phyloP scores from a whole-genome alignment of 2,113 vertebrate genomes.

The Odontesthes bonariensis region DNA sequence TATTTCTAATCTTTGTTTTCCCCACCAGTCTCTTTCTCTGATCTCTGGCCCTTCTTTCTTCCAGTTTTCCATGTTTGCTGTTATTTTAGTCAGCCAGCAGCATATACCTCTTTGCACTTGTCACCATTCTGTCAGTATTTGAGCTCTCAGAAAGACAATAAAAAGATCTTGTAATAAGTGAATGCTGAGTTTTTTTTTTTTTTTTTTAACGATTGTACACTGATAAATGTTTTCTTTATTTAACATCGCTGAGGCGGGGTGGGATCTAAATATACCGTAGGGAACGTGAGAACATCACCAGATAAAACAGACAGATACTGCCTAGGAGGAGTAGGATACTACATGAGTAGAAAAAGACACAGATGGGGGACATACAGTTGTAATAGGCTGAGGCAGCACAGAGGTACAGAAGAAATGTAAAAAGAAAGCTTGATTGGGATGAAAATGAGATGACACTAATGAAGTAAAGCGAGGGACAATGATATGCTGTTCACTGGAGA shows the following conservation, averaged over 20 bases:
- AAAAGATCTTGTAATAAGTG: constrained; percentile 1
- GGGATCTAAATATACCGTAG: constrained; percentile 33
- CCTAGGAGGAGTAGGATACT: constrained; percentile 42
- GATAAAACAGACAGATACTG: constrained; percentile 49
- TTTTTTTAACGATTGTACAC: constrained; percentile 11
- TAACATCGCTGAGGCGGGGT: not conserved
- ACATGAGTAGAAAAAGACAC: constrained; percentile 40
- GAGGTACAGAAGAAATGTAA: constrained; percentile 65
- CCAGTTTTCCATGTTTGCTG: constrained; percentile 42
- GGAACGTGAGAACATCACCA: constrained; percentile 17
- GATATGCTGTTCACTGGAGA: constrained; percentile 54
- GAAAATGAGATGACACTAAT: constrained; percentile 73
- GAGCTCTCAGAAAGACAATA: constrained; percentile 2
- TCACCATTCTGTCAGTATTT: constrained; percentile 41
- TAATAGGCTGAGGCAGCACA: constrained; percentile 56
- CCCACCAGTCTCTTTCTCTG: constrained; percentile 18
- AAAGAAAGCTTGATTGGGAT: constrained; percentile 70
- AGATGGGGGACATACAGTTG: constrained; percentile 46
- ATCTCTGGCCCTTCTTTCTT: constrained; percentile 14
- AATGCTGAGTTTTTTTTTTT: constrained; percentile 5
- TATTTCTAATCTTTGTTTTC: constrained; percentile 22
- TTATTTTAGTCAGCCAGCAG: constrained; percentile 52
- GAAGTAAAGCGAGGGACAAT: constrained; percentile 63
- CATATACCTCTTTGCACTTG: constrained; percentile 31
- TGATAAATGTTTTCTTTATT: constrained; percentile 1